Base-by-base conservation (phyloP, 2,888 invertebrate genomes). In the Zygothrica quintamaculata region DNA sequence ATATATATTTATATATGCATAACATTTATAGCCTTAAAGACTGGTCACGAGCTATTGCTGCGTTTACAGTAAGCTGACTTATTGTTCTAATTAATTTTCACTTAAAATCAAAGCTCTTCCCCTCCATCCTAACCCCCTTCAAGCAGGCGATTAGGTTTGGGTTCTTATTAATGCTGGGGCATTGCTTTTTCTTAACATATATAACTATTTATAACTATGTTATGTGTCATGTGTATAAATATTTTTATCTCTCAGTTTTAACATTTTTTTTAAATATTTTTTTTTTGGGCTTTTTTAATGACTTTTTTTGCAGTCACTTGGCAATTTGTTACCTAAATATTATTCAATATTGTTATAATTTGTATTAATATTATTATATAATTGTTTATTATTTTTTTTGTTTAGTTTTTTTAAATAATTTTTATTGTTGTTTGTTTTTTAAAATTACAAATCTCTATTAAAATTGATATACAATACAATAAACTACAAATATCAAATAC, bases 1-100 rank as follows among this genome's bases (percentile, higher is more conserved):
- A 37, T 39, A 66, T 66, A 66, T 73, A 62, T 64, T 75, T 71
- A 65, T 67, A 67, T 60, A 55, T 52, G 46, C 16, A 66, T 61
- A 69, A 65, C 64, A 74, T 66, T 74, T 72, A 87, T 82, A 86
- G 85, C 85, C 81, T 86, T 80, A 50, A 65, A 84, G 82, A 82
- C 77, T 68, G 65, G 57, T 53, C 72, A 65, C 76, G 53, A 61
- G 74, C 65, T 33, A 51, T 18, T 71, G 73, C 62, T 60, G 43
- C 55, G 57, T 81, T 69, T 64, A 73, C 85, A 73, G 79, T 66
- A 85, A 80, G 85, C 79, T 57, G 70, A 64, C 85, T 85, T 85
- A 70, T 78, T 76, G 76, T 76, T 82, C 84, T 85, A 80, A 60
- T 34, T 40, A 61, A 64, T 34, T n/a, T 53, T 71, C 61, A 56